Percentiles rank a stretch among this genome's conserved stretches.
Evolutionary conservation across 1,140 invertebrate species (phyloP).

Genomic region (Ylistrum balloti): DNA sequence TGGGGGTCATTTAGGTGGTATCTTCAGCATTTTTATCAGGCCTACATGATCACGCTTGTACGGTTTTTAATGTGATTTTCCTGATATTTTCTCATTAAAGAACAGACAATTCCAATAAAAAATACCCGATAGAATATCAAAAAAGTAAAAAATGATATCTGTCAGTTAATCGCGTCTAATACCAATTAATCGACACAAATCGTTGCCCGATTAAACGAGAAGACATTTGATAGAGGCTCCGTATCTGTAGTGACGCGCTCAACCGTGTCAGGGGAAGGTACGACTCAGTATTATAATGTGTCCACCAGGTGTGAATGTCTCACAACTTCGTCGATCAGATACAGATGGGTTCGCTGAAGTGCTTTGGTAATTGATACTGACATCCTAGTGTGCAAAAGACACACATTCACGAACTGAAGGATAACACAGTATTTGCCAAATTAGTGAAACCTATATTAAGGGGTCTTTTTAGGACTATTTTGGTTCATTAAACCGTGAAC

Average conservation of each 20-base stretch:
- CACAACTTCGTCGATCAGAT: background rate
- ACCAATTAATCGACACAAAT: conserved; percentile 2
- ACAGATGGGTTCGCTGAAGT: no score
- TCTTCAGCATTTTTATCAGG: background rate
- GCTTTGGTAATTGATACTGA: background rate
- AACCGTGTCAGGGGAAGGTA: background rate
- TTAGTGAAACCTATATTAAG: no score
- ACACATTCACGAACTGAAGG: no score
- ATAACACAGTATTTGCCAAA: no score
- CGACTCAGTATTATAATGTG: background rate
- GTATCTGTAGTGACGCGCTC: background rate
- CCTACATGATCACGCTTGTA: background rate
- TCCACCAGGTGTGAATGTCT: background rate
- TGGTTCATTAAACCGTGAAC: no score
- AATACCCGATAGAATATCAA: conserved; percentile 11
- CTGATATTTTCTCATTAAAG: background rate
- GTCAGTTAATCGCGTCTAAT: background rate
- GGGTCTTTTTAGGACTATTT: no score
- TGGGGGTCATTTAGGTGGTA: background rate
- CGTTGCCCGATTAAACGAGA: background rate
- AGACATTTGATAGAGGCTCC: background rate
- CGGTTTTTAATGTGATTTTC: background rate
- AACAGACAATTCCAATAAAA: background rate
- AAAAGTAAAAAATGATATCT: conserved; percentile 22
- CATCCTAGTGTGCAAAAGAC: no score